Base-by-base conservation (phyloP, 2,113 vertebrate genomes). In the Macheiramphus alcinus region DNA sequence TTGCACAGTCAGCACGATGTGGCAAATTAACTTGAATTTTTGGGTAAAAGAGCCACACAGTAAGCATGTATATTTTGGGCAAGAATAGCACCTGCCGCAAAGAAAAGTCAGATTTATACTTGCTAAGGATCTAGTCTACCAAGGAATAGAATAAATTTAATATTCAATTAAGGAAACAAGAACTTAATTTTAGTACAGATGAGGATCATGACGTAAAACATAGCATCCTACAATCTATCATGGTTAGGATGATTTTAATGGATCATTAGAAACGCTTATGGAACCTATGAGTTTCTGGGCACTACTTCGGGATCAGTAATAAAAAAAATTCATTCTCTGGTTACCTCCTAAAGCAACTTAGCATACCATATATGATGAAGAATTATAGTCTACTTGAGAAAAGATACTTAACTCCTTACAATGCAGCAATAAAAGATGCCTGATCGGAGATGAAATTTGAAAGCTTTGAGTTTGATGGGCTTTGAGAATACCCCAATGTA, bases 381-480 rank as follows among this genome's bases (percentile, higher is more conserved):
- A 97, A 91, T 95, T 95, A 96, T 52, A 72, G 80, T 66, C 89
- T 95, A 34, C 84, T 96, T 76, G 81, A 94, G 71, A 73, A 89
- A 89, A 95, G 89, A 95, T 88, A 91, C 86, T 95, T 92, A 91
- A 75, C 73, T 94, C 66, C 66, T 90, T 90, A 96, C 70, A 95
- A 93, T 22, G 80, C 73, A 80, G 85, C 89, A 94, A 95, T 97
- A 93, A 97, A 96, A 94, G 78, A 89, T 91, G 80, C 88, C 86
- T 88, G 91, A 93, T 89, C 4, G 0, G 70, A 89, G 73, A 94
- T 70, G 74, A 95, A 94, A 94, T 85, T 50, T 66, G 48, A 97
- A 96, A 94, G 66, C 80, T 82, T 75, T 66, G 45, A 73, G 47
- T 88, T 93, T 95, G 94, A 97, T 59, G n/a, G 62, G 88, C 18